Percentiles rank a stretch among this genome's conserved stretches.
Conservation (phyloP, 2,797 vertebrate species). For the Crocodylus rhombifer region DNA sequence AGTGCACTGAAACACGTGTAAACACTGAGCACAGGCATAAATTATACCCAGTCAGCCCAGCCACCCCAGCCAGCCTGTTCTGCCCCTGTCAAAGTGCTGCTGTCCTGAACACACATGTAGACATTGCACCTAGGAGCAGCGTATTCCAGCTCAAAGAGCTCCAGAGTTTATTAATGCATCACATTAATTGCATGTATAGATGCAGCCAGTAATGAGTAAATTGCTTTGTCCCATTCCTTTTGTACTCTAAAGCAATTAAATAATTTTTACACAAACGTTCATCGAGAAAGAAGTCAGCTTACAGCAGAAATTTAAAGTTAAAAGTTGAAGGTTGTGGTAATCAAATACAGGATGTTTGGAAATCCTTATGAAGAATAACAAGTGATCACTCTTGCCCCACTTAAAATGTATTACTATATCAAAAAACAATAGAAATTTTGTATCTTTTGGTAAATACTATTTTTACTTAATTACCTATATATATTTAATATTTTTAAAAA, state of each 20-base stretch:
- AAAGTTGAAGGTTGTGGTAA: slow-evolving; percentile 4
- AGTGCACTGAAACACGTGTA: too few species aligned
- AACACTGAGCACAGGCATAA: too few species aligned
- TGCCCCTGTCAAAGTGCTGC: too few species aligned
- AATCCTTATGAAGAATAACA: slow-evolving; percentile 25
- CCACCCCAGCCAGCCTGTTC: too few species aligned
- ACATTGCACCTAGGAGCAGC: too few species aligned
- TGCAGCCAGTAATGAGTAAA: not conserved
- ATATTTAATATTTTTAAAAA: slow-evolving; percentile 18
- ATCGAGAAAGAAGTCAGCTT: not conserved
- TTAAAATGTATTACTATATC: not conserved
- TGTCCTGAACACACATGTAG: too few species aligned
- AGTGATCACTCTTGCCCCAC: not conserved
- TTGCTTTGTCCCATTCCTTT: slow-evolving; percentile 17
- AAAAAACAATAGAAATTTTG: slow-evolving; percentile 12
- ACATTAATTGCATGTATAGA: too few species aligned
- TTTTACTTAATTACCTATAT: slow-evolving; percentile 31
- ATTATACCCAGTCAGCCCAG: too few species aligned
- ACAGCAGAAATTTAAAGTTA: not conserved
- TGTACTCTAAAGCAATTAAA: not conserved
- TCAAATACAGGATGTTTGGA: not conserved
- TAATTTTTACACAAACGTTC: slow-evolving; percentile 22
- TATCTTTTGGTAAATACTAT: not conserved
- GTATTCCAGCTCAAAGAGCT: too few species aligned
- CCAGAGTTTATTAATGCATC: too few species aligned